phyloP scores from a whole-genome alignment of 2,113 vertebrate species.

The Seriola aureovittata region DNA sequence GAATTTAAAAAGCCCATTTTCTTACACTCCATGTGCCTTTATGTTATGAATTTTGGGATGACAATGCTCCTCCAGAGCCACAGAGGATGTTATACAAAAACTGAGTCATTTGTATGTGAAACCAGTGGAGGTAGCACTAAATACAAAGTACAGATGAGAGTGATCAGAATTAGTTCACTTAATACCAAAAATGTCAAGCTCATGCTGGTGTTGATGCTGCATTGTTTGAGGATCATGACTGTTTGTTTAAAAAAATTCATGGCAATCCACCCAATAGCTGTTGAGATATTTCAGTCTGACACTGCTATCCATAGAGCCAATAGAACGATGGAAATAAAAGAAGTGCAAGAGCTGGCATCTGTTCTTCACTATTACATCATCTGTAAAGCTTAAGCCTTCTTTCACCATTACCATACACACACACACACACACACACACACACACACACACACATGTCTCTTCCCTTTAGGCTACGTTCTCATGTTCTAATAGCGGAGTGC shows the following conservation, averaged over 20 bases:
- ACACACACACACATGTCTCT: background rate
- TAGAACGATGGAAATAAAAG: background rate
- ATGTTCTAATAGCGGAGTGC: constrained; percentile 62
- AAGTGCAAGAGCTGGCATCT: constrained; percentile 3
- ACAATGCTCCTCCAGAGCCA: too few relatives aligned
- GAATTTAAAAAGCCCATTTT: too few relatives aligned
- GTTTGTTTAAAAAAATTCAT: background rate
- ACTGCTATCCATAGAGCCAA: background rate
- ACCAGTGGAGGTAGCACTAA: background rate
- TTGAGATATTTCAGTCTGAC: background rate
- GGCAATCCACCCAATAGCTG: background rate
- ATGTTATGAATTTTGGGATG: background rate
- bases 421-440: constrained; percentile 1
- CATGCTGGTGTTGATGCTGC: too few relatives aligned
- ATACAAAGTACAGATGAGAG: too few relatives aligned
- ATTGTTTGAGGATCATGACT: too few relatives aligned
- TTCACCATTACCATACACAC: background rate
- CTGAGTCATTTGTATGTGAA: background rate
- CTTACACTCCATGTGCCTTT: background rate
- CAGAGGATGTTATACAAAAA: too few relatives aligned
- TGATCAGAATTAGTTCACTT: too few relatives aligned
- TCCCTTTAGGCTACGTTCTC: constrained; percentile 35
- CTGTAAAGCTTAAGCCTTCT: constrained; percentile 14
- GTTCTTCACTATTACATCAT: constrained; percentile 25
- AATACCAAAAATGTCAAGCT: too few relatives aligned